Conservation (phyloP, 2,888 invertebrate genomes). For the Synanthedon andrenaeformis region DNA sequence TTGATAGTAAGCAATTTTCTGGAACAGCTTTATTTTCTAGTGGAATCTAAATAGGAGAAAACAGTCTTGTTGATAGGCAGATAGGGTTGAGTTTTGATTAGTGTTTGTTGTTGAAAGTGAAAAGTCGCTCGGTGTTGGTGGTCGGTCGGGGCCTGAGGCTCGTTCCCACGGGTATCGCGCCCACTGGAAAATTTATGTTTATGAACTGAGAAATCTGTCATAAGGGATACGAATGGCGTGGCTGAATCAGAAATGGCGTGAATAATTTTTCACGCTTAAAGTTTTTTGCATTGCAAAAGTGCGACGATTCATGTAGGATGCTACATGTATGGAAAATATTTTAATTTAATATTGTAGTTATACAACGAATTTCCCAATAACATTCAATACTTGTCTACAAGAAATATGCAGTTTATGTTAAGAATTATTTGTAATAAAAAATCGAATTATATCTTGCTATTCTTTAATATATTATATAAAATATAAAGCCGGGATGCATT, state of each 20-base stretch:
- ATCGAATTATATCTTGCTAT: no score
- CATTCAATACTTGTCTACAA: no score
- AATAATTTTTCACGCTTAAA: slow-evolving; percentile 58
- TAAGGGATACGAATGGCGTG: slow-evolving; percentile 60
- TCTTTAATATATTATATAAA: no score
- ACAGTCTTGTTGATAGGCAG: slow-evolving; percentile 6
- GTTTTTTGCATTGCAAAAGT: slow-evolving; percentile 15
- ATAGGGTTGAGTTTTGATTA: slow-evolving; percentile 27
- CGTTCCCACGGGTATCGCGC: slow-evolving; percentile 64
- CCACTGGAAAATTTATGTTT: slow-evolving; percentile 66
- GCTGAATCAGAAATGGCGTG: slow-evolving; percentile 58
- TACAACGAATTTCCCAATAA: no score
- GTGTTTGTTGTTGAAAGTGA: slow-evolving; percentile 44
- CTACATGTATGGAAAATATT: slow-evolving; percentile 3
- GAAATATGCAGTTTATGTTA: no score
- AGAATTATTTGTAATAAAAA: no score
- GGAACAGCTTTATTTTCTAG: slow-evolving; percentile 58
- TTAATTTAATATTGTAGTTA: slow-evolving; percentile 3
- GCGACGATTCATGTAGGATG: neutral
- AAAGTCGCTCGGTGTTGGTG: slow-evolving; percentile 62
- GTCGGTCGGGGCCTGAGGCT: slow-evolving; percentile 49
- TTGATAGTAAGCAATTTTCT: slow-evolving; percentile 44
- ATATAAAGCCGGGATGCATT: no score
- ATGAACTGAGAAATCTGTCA: slow-evolving; percentile 68
- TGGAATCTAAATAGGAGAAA: slow-evolving; percentile 14